Conservation (phyloP, 2,797 vertebrate species). For the Taeniopygia guttata region DNA sequence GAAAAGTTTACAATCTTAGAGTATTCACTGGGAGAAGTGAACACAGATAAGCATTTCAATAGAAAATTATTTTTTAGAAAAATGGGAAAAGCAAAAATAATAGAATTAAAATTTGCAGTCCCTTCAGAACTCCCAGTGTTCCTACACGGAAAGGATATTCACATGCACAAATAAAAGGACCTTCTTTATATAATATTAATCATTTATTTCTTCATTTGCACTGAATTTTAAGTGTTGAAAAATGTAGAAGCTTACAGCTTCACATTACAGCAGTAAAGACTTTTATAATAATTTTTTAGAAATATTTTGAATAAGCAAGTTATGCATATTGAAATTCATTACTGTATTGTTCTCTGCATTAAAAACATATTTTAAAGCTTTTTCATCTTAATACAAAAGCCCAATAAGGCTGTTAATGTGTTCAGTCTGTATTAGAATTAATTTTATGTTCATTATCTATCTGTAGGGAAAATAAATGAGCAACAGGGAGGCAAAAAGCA, state of each 20-base stretch:
- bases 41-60: not conserved
- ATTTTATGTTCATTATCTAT: not conserved
- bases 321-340: not conserved
- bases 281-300: not conserved
- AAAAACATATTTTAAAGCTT: not conserved
- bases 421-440: not conserved
- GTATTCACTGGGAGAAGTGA: not conserved
- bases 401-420: not conserved
- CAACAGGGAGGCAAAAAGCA: not conserved
- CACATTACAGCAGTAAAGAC: not conserved
- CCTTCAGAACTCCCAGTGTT: not conserved
- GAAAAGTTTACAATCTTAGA: constrained; percentile 23
- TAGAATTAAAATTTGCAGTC: not conserved
- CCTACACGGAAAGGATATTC: not conserved
- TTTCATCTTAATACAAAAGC: not conserved
- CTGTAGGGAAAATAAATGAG: not conserved
- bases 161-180: not conserved
- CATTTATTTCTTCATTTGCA: not conserved
- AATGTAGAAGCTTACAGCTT: not conserved
- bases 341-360: not conserved
- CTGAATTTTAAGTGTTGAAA: not conserved
- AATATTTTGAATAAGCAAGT: not conserved
- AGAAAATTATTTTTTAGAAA: not conserved
- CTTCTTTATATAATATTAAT: not conserved
- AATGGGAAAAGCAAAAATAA: not conserved